Base-by-base conservation (phyloP, 2,113 vertebrate genomes). In the human region DNA sequence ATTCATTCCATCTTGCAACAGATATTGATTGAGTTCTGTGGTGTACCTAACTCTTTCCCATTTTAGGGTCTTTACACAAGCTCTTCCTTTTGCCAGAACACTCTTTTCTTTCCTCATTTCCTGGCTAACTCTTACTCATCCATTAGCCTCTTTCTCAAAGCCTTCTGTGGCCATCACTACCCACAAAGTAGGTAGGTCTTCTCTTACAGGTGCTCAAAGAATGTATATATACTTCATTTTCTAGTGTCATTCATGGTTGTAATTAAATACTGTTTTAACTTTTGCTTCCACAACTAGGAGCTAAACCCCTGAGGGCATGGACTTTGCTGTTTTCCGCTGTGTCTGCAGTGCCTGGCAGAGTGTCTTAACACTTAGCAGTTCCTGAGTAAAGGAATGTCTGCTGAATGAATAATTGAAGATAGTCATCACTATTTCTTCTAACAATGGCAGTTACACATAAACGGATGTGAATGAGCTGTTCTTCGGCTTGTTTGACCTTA, bases 261-360 rank as follows among this genome's bases (percentile, higher is more conserved):
- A 95, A 57, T 57, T 85, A 86, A 97, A 88, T 89, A 38, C 59
- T 87, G 11, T 80, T 89, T 89, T 85, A 79, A 75, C 18, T 86
- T 27, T 76, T 40, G 5, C 12, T 32, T 94, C 43, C 57, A 27
- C 89, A 94, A 25, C 1, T 59, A 84, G 72, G 86, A 83, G 55
- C 57, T 90, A 50, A 95, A 70, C 25, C 68, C 59, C 45, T 35
- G 45, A 95, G 59, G 43, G 3, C 8, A 48, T 50, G 20, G 17
- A 78, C 25, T 78, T 43, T 91, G 55, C 95, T 6, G 1, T 50
- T 95, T 95, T 40, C 64, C 61, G 1, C 40, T 55, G 0, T 81
- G 43, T 64, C 57, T 18, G 12, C 8, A 50, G 1, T 80, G 9
- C 38, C 59, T 57, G 8, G 23, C 25, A 66, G 2, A 90, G 30